A percentile compares a stretch with the other conserved stretches of the same genome.
These are phyloP conservation scores for Pleuronectes platessa DNA, from an alignment of 2,113 vertebrate species.

Conservation along the genomic window DNA sequence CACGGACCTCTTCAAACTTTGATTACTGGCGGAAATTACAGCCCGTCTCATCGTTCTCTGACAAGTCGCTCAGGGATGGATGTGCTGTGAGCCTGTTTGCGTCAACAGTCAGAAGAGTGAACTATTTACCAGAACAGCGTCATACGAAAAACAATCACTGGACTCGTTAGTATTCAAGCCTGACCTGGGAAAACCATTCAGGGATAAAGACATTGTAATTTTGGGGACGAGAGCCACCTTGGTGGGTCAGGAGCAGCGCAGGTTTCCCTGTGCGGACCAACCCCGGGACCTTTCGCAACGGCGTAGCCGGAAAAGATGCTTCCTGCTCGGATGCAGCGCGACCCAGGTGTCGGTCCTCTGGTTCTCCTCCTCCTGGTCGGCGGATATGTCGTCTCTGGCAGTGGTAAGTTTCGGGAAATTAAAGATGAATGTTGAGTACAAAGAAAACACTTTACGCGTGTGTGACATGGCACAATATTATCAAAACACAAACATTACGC, in stretches of 20 bases:
- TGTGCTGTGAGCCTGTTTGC: constrained; percentile 51
- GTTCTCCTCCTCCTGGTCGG: constrained; percentile 75
- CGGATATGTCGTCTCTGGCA: constrained; percentile 60
- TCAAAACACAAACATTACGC: background rate
- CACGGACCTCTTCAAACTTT: constrained; percentile 56
- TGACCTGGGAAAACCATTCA: background rate
- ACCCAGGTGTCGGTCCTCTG: constrained; percentile 66
- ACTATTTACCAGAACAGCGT: constrained; percentile 32
- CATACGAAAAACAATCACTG: constrained; percentile 12
- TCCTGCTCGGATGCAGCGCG: constrained; percentile 72
- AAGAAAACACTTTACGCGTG: background rate
- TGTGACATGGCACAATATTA: background rate
- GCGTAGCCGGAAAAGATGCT: constrained; percentile 80
- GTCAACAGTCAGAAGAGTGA: constrained; percentile 22
- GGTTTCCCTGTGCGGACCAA: constrained; percentile 45
- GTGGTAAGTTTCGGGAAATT: constrained; percentile 71
- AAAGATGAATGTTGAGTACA: background rate
- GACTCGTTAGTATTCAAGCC: constrained; percentile 5
- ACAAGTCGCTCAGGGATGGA: constrained; percentile 46
- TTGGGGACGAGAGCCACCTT: constrained; percentile 26
- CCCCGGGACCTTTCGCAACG: constrained; percentile 62
- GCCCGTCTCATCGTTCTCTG: background rate
- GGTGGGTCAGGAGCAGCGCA: constrained; percentile 14
- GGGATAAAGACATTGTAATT: constrained; percentile 29
- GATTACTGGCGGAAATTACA: constrained; percentile 51